A percentile compares a stretch with the other conserved stretches of the same genome.
Evolutionary conservation across 2,888 invertebrate species (phyloP).

Genomic region (Dryococelus australis): DNA sequence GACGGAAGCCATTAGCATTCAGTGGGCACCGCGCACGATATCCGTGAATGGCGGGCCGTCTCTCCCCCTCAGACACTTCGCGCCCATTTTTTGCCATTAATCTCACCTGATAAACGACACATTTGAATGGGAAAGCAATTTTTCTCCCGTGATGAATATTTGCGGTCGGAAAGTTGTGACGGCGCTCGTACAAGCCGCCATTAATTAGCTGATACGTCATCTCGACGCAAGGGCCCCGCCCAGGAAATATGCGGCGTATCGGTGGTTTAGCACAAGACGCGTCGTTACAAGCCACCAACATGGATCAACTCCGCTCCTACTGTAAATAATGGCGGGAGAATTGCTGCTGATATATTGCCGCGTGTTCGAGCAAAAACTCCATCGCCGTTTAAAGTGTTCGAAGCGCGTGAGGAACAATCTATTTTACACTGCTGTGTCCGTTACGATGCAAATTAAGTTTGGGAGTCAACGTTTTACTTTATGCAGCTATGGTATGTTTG

Average conservation of each 20-base stretch:
- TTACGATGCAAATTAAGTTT: not conserved
- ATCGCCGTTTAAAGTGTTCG: not conserved
- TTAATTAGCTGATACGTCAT: conserved; percentile 11
- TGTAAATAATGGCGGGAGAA: not conserved
- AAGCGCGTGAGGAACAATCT: no score
- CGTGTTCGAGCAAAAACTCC: not conserved
- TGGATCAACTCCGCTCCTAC: not conserved
- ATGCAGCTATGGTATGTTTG: no score
- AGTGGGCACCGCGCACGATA: no score
- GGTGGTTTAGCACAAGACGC: not conserved
- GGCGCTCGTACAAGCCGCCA: not conserved
- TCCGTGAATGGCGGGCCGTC: no score
- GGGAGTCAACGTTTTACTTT: no score
- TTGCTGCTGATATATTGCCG: not conserved
- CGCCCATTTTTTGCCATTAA: not conserved
- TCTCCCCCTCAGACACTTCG: not conserved
- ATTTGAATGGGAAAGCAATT: conserved; percentile 23
- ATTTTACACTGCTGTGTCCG: not conserved
- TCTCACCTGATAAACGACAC: conserved; percentile 25
- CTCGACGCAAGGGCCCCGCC: not conserved
- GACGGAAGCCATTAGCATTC: no score
- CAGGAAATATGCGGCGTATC: not conserved
- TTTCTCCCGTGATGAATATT: conserved; percentile 27
- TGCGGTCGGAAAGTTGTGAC: not conserved
- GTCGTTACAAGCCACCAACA: not conserved